Conservation (phyloP, 2,888 invertebrate species). For the Bombylius major region DNA sequence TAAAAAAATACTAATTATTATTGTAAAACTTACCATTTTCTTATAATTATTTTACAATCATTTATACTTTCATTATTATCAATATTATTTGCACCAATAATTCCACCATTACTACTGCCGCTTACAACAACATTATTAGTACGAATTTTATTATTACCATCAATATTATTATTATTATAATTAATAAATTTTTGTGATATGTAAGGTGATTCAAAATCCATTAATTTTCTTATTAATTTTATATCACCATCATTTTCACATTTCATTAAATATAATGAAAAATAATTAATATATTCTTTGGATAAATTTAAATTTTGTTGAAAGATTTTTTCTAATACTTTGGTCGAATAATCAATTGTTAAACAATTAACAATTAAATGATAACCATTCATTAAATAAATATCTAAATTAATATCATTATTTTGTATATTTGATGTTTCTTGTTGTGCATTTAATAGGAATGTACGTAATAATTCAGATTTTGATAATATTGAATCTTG, state of each 20-base stretch:
- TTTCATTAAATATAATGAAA: conserved; percentile 78
- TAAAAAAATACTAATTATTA: no score
- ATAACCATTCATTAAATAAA: conserved; percentile 76
- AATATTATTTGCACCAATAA: no score
- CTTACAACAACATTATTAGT: no score
- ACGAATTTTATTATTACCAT: no score
- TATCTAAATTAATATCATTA: conserved; percentile 62
- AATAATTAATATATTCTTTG: conserved; percentile 69
- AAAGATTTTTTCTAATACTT: conserved; percentile 62
- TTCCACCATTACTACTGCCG: no score
- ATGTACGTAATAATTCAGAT: conserved; percentile 71
- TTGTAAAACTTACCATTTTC: conserved; percentile 55
- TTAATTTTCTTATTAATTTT: conserved; percentile 72
- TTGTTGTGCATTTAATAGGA: conserved; percentile 83
- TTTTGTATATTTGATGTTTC: conserved; percentile 67
- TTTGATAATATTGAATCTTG: conserved; percentile 71
- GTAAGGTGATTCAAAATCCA: conserved; percentile 95
- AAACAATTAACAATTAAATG: conserved; percentile 68
- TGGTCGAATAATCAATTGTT: conserved; percentile 72
- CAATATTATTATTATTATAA: no score
- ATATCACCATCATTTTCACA: conserved; percentile 57
- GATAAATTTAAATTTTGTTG: conserved; percentile 70
- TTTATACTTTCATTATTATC: conserved; percentile 18
- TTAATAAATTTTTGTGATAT: conserved; percentile 73
- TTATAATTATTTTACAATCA: conserved; percentile 67